A percentile compares a stretch with the other conserved stretches of the same genome.
phyloP scores from a whole-genome alignment of 64 coral and sea anemone genomes.

The Montipora cactus region DNA sequence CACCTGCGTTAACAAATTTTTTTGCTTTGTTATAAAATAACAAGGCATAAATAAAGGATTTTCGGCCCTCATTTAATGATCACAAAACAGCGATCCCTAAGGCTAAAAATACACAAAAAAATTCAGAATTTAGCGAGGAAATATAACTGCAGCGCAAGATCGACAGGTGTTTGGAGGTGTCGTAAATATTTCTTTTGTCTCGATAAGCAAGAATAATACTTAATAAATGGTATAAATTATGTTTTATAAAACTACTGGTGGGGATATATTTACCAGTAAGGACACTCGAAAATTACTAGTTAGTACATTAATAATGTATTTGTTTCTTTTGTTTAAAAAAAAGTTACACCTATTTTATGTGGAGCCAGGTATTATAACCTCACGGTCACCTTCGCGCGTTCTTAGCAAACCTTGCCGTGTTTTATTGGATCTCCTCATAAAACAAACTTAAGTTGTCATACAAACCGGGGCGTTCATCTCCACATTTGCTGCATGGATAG shows the following conservation, averaged over 20 bases:
- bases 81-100: too few relatives aligned
- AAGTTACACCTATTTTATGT: neutral
- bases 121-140: too few relatives aligned
- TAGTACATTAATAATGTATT: neutral
- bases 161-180: neutral
- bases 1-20: neutral
- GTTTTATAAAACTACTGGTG: constrained; percentile 2
- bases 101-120: too few relatives aligned
- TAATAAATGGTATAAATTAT: neutral
- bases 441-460: neutral
- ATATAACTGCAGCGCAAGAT: neutral
- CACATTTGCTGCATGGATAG: neutral
- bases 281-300: constrained; percentile 24
- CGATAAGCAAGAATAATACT: neutral
- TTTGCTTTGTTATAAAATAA: too few relatives aligned
- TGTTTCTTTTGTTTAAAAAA: neutral
- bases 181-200: neutral
- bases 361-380: neutral
- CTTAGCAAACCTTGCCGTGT: too few relatives aligned
- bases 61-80: too few relatives aligned
- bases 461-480: neutral
- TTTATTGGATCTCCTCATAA: neutral
- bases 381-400: too few relatives aligned
- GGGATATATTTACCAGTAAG: neutral
- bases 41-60: too few relatives aligned